These are phyloP conservation scores for Athetis lepigone DNA, from an alignment of 2,888 invertebrate species.

Conservation along the genomic window DNA sequence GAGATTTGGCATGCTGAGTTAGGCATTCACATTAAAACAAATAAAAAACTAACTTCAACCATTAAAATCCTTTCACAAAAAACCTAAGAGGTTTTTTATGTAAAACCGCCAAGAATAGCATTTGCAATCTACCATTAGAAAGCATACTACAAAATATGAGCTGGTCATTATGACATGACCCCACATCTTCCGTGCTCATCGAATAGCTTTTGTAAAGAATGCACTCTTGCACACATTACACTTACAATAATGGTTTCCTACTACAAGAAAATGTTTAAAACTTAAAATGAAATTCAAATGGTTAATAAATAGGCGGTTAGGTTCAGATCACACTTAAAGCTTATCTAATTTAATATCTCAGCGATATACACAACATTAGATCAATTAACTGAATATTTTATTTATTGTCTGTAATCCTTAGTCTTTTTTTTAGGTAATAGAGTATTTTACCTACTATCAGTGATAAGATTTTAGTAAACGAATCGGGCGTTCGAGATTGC, in stretches of 20 bases:
- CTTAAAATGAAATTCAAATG: constrained; percentile 35
- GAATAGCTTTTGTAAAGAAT: constrained; percentile 40
- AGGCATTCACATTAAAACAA: neutral
- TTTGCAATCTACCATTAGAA: constrained; percentile 51
- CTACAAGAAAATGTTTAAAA: constrained; percentile 32
- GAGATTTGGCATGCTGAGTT: neutral
- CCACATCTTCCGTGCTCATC: constrained; percentile 52
- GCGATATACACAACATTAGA: too few species aligned
- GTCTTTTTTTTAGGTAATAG: too few species aligned
- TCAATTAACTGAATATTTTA: too few species aligned
- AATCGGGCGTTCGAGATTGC: too few species aligned
- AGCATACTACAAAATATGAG: constrained; percentile 55
- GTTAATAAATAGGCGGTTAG: constrained; percentile 24
- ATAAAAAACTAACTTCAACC: constrained; percentile 5
- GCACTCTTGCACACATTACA: constrained; percentile 42
- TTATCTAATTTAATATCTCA: too few species aligned
- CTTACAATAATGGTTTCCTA: constrained; percentile 37
- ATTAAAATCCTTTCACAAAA: constrained; percentile 16
- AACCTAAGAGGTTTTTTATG: constrained; percentile 26
- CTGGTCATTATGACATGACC: constrained; percentile 55
- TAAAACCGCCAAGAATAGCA: constrained; percentile 34
- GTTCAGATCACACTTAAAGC: constrained; percentile 38
- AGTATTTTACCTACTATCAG: too few species aligned
- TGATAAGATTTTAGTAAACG: too few species aligned
- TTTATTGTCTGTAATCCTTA: too few species aligned